Evolutionary conservation across 2,113 vertebrate species (phyloP).

Genomic region (Zootoca vivipara): DNA sequence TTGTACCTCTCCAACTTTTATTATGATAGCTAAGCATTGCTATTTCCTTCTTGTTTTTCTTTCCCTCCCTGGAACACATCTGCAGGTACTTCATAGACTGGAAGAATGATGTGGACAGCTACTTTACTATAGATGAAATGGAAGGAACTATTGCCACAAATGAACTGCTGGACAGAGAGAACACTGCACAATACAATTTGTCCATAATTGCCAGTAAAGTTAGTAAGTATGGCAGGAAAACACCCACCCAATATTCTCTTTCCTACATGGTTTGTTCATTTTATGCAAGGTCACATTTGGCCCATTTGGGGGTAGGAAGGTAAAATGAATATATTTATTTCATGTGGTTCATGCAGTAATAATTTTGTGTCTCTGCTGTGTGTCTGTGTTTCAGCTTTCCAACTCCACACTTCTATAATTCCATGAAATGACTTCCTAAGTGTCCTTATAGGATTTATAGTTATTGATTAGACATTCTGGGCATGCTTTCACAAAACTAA

Average conservation of each 20-base stretch:
- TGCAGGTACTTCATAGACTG: conserved; percentile 94
- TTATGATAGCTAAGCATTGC: conserved; percentile 57
- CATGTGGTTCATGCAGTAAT: too few species aligned
- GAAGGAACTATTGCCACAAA: conserved; percentile 96
- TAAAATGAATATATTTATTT: too few species aligned
- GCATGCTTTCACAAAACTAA: too few species aligned
- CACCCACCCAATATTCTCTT: conserved; percentile 45
- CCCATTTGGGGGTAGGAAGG: too few species aligned
- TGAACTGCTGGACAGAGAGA: conserved; percentile 93
- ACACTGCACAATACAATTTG: conserved; percentile 91
- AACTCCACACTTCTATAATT: too few species aligned
- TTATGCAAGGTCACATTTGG: neutral
- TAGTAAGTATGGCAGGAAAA: conserved; percentile 87
- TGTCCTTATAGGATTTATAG: too few species aligned
- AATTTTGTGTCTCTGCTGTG: too few species aligned
- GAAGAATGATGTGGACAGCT: conserved; percentile 92
- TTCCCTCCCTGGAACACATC: conserved; percentile 2
- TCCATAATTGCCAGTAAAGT: conserved; percentile 95
- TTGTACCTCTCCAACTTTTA: conserved; percentile 50
- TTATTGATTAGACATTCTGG: too few species aligned
- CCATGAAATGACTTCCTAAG: too few species aligned
- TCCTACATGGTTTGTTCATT: neutral
- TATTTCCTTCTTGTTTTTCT: conserved; percentile 66
- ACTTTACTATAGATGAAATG: conserved; percentile 91
- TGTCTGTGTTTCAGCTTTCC: too few species aligned